These are phyloP conservation scores for Artemia sp. DNA, from an alignment of 2,888 invertebrate genomes.

Conservation along the genomic window DNA sequence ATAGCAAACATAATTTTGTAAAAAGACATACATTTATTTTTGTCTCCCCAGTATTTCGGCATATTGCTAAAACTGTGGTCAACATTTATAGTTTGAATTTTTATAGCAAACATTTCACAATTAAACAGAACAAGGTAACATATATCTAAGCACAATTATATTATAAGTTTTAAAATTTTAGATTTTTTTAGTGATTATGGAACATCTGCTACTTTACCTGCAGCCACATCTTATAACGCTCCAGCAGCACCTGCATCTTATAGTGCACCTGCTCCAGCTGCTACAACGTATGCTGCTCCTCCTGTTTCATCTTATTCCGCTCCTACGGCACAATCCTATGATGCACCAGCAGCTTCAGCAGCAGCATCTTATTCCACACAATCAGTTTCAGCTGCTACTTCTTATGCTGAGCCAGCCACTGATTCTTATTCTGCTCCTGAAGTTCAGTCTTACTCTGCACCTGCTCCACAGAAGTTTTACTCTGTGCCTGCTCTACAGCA, in stretches of 20 bases:
- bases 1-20: too few relatives aligned
- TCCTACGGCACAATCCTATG: conserved; percentile 19
- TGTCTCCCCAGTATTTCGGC: too few relatives aligned
- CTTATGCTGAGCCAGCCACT: conserved; percentile 19
- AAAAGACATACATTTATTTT: too few relatives aligned
- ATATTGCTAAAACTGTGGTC: too few relatives aligned
- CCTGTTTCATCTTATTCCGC: conserved; percentile 20
- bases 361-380: background rate
- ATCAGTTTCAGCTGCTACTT: conserved; percentile 17
- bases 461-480: background rate
- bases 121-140: too few relatives aligned
- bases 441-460: conserved; percentile 15
- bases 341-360: conserved; percentile 17
- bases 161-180: too few relatives aligned
- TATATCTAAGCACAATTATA: too few relatives aligned
- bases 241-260: conserved; percentile 2
- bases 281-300: conserved; percentile 14
- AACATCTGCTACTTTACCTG: background rate
- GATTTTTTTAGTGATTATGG: too few relatives aligned
- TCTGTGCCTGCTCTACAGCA: conserved; percentile 1
- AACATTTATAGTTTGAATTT: too few relatives aligned
- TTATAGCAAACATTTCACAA: too few relatives aligned
- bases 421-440: conserved; percentile 15
- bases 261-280: background rate
- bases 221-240: conserved; percentile 16